Conservation (phyloP, 2,888 invertebrate genomes). For the Dascillus cervinus region DNA sequence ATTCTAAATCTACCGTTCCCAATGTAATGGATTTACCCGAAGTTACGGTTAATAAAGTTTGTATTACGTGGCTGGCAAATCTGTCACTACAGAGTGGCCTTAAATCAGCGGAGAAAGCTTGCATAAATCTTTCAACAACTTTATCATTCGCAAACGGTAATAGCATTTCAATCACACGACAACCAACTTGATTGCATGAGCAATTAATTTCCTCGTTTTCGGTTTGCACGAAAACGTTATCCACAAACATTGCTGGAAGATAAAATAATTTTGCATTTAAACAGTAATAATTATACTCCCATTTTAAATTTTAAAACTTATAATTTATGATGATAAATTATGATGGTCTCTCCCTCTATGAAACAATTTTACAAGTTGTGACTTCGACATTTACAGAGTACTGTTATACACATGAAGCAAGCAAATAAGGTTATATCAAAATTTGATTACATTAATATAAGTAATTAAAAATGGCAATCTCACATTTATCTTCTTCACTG, state of each 20-base stretch:
- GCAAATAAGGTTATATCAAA: no score
- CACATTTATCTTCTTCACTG: constrained; percentile 65
- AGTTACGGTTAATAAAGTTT: constrained; percentile 56
- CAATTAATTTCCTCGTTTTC: constrained; percentile 62
- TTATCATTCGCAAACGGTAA: constrained; percentile 59
- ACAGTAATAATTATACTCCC: constrained; percentile 5
- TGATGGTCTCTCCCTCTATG: no score
- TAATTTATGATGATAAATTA: no score
- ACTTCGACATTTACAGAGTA: no score
- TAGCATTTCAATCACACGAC: constrained; percentile 67
- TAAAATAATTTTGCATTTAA: constrained; percentile 2
- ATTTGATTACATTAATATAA: no score
- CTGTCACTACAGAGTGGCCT: constrained; percentile 65
- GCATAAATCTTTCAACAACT: constrained; percentile 55
- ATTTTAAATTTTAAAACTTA: constrained; percentile 1
- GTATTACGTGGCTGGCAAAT: constrained; percentile 73
- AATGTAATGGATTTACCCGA: constrained; percentile 45
- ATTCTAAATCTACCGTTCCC: constrained; percentile 15
- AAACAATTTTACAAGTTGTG: no score
- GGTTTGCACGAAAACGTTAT: constrained; percentile 69
- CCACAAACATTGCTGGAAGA: constrained; percentile 56
- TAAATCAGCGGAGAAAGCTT: constrained; percentile 56
- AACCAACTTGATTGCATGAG: constrained; percentile 73
- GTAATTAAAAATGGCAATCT: constrained; percentile 14
- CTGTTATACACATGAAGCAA: no score